Evolutionary conservation across 2,888 invertebrate genomes (phyloP).

Genomic region (Uloborus plumipes): DNA sequence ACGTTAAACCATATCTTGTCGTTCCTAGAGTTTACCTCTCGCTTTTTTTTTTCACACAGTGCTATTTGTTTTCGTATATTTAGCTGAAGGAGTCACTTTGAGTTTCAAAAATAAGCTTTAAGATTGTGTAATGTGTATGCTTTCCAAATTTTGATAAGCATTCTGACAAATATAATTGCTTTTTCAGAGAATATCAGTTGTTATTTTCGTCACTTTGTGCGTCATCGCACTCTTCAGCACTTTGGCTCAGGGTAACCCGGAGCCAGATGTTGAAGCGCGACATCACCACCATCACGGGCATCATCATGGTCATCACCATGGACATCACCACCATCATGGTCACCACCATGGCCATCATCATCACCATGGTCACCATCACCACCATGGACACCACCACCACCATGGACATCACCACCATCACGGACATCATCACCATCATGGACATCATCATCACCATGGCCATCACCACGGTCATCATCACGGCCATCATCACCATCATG

Average conservation of each 20-base stretch:
- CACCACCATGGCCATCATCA: neutral
- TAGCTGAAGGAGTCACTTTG: too few species aligned
- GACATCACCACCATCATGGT: slow-evolving; percentile 2
- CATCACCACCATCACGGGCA: slow-evolving; percentile 41
- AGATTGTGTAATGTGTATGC: too few species aligned
- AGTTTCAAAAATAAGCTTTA: too few species aligned
- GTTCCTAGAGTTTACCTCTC: too few species aligned
- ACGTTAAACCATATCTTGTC: too few species aligned
- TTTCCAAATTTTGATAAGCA: too few species aligned
- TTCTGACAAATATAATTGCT: neutral
- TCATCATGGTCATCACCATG: slow-evolving; percentile 33
- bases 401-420: slow-evolving; percentile 24
- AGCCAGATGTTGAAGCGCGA: slow-evolving; percentile 8
- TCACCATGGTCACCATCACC: slow-evolving; percentile 17
- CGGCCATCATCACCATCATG: slow-evolving; percentile 4
- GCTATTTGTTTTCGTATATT: too few species aligned
- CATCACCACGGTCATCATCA: slow-evolving; percentile 36
- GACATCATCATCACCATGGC: neutral
- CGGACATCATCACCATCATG: slow-evolving; percentile 12
- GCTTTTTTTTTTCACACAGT: too few species aligned
- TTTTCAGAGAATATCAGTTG: slow-evolving; percentile 9
- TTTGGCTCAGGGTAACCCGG: neutral
- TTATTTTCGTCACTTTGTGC: slow-evolving; percentile 14
- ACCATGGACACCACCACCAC: neutral
- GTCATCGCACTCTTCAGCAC: slow-evolving; percentile 12